Evolutionary conservation across 2,113 vertebrate genomes (phyloP), one percentile per base, ranked within the genome.

Genomic region (Porphyrio hochstetteri): DNA sequence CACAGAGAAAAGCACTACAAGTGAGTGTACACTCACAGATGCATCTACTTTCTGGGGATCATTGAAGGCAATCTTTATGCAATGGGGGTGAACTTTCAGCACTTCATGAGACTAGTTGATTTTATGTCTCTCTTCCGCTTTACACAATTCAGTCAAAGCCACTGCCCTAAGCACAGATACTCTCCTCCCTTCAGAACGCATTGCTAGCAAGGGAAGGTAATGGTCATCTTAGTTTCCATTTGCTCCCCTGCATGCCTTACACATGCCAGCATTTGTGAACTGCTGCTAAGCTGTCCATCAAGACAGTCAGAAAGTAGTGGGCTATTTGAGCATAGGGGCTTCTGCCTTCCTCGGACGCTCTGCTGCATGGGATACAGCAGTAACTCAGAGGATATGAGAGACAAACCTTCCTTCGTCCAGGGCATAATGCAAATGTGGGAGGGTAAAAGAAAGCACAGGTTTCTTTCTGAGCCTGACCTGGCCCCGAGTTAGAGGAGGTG

Each of bases 401-500:
- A 89, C 86, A 69, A 87, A 72, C 71, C 18, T 25, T 88, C 44
- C n/a, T 71, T 68, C 35, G 27, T 23, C 65, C 44, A 75, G 59
- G 48, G 5, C 0, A 4, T 44, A 86, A 69, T 53, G 83, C 74
- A 44, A 46, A 79, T n/a, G 52, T 31, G 40, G 50, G 40, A 87
- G 20, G 46, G 42, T 36, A 61, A 87, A 77, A 90, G 88, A 68
- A 86, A 95, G 78, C 64, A 88, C 83, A 88, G 35, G 60, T n/a
- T 88, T 83, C 23, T 57, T 42, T 29, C 76, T 35, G 67, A 61
- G 70, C 40, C 75, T 82, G 77, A 55, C 40, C 65, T 8, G 4
- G 36, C n/a, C 63, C 74, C 14, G 23, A 31, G 16, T 61, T 28
- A 69, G 36, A 46, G 35, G 46, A 61, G 63, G 46, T 76, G 80